Percentiles rank a stretch among this genome's conserved stretches.
Conservation (phyloP, 2,113 vertebrate species). For the Salvelinus sp. region DNA sequence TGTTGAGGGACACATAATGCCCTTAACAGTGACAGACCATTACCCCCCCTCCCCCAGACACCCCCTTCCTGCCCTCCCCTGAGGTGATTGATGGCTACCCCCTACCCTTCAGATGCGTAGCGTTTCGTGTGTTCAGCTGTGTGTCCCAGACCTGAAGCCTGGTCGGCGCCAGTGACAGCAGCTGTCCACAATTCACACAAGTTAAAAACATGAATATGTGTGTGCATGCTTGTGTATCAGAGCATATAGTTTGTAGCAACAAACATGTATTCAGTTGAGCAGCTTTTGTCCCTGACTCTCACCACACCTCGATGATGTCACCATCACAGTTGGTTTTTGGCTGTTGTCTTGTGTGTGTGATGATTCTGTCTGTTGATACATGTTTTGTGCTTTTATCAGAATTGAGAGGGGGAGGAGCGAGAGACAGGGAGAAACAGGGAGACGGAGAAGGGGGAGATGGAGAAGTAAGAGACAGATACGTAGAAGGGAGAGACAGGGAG, state of each 20-base stretch:
- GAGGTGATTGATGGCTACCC: slow-evolving; percentile 70
- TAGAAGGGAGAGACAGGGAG: no score
- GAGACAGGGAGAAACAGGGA: background rate
- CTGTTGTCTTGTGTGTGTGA: no score
- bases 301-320: background rate
- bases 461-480: background rate
- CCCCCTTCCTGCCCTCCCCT: slow-evolving; percentile 33
- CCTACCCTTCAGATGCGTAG: slow-evolving; percentile 61
- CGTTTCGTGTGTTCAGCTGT: slow-evolving; percentile 68
- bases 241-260: no score
- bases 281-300: background rate
- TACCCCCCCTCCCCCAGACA: slow-evolving; percentile 48
- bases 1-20: slow-evolving; percentile 67
- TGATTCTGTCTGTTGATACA: no score
- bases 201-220: background rate
- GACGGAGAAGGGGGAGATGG: background rate
- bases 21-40: slow-evolving; percentile 58
- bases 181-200: no score
- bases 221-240: background rate
- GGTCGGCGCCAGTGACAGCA: slow-evolving; percentile 45
- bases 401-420: background rate
- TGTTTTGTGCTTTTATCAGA: background rate
- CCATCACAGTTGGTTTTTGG: no score
- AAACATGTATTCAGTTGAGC: background rate
- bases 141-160: slow-evolving; percentile 65